phyloP scores from a whole-genome alignment of 2,888 invertebrate genomes.

The Eudemis profundana region DNA sequence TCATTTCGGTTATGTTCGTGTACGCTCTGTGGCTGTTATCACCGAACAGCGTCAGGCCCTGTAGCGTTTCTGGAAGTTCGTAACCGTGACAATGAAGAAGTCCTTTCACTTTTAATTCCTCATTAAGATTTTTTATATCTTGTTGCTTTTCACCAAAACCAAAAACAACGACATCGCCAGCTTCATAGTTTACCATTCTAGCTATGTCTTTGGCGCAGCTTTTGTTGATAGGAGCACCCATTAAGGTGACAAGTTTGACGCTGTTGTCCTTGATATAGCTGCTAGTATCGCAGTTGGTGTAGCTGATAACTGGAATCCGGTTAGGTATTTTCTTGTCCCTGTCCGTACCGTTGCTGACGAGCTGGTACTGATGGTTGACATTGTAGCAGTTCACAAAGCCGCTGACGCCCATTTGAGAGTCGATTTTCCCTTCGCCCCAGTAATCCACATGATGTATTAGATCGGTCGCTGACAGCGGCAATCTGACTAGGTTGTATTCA shows the following conservation, averaged over 20 bases:
- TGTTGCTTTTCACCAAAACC: conserved; percentile 52
- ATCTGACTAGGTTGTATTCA: conserved; percentile 56
- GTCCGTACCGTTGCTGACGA: conserved; percentile 61
- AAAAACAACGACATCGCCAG: conserved; percentile 56
- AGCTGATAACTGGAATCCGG: conserved; percentile 58
- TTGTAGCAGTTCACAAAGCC: conserved; percentile 61
- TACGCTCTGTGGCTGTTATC: conserved; percentile 51
- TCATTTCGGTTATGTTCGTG: conserved; percentile 50
- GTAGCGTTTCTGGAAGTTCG: conserved; percentile 48
- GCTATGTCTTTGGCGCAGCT: conserved; percentile 61
- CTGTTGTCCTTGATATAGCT: conserved; percentile 58
- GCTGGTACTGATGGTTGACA: conserved; percentile 59
- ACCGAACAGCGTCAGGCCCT: conserved; percentile 52
- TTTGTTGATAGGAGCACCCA: conserved; percentile 61
- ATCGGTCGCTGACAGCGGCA: conserved; percentile 50
- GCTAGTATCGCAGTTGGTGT: conserved; percentile 58
- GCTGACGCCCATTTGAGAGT: conserved; percentile 46
- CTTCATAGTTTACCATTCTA: conserved; percentile 56
- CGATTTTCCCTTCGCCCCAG: conserved; percentile 63
- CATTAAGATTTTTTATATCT: conserved; percentile 53
- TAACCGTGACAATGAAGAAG: conserved; percentile 52
- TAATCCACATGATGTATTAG: conserved; percentile 61
- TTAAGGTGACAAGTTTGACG: conserved; percentile 57
- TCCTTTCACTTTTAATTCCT: conserved; percentile 49
- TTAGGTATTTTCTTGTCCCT: conserved; percentile 60